Conservation (phyloP, 2,113 vertebrate species). For the Leptobrachium leishanense region DNA sequence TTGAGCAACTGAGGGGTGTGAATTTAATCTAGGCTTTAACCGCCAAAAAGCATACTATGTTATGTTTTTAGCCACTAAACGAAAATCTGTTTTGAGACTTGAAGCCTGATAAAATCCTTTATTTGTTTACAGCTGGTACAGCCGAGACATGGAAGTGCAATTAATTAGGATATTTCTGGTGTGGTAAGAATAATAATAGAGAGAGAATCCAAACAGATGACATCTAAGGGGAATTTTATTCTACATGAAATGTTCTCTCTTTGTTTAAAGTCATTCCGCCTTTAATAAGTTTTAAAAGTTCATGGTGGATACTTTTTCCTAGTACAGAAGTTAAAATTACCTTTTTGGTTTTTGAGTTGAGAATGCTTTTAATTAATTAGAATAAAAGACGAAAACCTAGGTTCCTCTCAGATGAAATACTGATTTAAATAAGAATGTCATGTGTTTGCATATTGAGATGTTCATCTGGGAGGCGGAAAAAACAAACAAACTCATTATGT, state of each 20-base stretch:
- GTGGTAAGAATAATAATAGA: conserved; percentile 78
- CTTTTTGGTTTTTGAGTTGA: conserved; percentile 67
- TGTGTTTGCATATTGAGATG: conserved; percentile 76
- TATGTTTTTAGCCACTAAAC: conserved; percentile 17
- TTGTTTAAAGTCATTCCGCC: conserved; percentile 72
- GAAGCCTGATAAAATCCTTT: conserved; percentile 61
- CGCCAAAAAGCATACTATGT: conserved; percentile 18
- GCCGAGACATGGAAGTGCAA: conserved; percentile 68
- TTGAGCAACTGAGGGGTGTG: conserved; percentile 16
- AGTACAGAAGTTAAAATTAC: conserved; percentile 69
- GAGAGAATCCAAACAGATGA: conserved; percentile 75
- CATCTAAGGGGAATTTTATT: conserved; percentile 74
- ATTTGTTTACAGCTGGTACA: conserved; percentile 76
- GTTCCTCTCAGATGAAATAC: conserved; percentile 76
- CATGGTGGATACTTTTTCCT: conserved; percentile 66
- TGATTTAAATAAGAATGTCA: conserved; percentile 71
- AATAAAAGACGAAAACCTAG: conserved; percentile 73
- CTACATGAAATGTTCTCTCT: conserved; percentile 67
- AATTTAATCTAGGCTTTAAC: conserved; percentile 15
- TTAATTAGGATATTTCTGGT: conserved; percentile 79
- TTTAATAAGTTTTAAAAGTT: conserved; percentile 67
- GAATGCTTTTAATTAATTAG: conserved; percentile 73
- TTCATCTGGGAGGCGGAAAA: conserved; percentile 62
- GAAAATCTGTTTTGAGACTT: conserved; percentile 59
- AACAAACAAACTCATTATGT: conserved; percentile 60